These are phyloP conservation scores for Leptinotarsa rubiginosa DNA, from an alignment of 2,888 invertebrate genomes.

Conservation along the genomic window DNA sequence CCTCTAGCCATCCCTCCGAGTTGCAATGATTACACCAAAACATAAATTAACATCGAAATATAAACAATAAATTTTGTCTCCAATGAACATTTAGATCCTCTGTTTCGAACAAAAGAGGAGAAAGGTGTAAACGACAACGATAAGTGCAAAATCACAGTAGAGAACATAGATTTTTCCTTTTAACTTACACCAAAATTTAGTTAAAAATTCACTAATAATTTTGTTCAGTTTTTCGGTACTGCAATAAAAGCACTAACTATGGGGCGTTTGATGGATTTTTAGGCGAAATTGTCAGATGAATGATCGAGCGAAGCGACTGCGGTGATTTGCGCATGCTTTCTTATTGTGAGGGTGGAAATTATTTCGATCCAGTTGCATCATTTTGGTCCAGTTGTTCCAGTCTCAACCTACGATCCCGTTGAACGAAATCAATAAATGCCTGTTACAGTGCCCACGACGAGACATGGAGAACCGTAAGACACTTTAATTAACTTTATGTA, in stretches of 20 bases:
- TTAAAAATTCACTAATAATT: constrained; percentile 62
- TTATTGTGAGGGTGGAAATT: constrained; percentile 47
- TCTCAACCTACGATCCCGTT: background rate
- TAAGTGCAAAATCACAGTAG: constrained; percentile 60
- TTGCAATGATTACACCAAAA: constrained; percentile 51
- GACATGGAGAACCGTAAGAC: constrained; percentile 52
- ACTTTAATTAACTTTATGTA: background rate
- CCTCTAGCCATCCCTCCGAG: constrained; percentile 46
- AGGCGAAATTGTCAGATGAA: constrained; percentile 48
- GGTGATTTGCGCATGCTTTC: constrained; percentile 40
- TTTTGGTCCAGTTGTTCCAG: constrained; percentile 54
- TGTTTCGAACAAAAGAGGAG: constrained; percentile 41
- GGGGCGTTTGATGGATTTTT: constrained; percentile 47
- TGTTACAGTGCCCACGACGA: constrained; percentile 2
- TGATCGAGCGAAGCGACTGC: constrained; percentile 41
- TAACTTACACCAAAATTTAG: constrained; percentile 62
- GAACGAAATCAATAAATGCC: constrained; percentile 19
- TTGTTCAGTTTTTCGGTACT: constrained; percentile 55
- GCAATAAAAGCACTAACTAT: constrained; percentile 43
- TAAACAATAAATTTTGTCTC: constrained; percentile 45
- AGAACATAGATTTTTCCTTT: constrained; percentile 47
- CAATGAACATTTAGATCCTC: constrained; percentile 47
- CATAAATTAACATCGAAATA: constrained; percentile 51
- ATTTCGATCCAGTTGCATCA: constrained; percentile 54
- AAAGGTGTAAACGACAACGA: constrained; percentile 58